Conservation (phyloP, 2,888 invertebrate genomes). For the Schizaphis graminum region DNA sequence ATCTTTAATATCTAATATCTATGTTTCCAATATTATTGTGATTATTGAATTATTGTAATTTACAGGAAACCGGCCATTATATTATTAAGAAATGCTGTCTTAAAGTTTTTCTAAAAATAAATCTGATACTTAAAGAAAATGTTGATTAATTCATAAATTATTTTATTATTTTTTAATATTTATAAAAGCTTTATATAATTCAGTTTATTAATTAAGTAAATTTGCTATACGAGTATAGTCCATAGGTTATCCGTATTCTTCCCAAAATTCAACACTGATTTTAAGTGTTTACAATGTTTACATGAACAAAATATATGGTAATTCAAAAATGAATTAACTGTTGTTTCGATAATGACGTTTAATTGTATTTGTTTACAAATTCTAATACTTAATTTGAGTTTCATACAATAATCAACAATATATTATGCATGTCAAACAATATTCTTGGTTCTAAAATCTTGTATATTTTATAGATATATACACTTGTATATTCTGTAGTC, state of each 20-base stretch:
- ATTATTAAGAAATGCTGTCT: background rate
- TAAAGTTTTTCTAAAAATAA: background rate
- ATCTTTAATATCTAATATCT: no score
- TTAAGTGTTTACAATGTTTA: background rate
- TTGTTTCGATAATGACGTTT: background rate
- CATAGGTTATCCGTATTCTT: background rate
- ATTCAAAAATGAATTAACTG: background rate
- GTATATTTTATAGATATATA: background rate
- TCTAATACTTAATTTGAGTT: background rate
- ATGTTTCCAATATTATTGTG: no score
- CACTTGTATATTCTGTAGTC: background rate
- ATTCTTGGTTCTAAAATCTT: conserved; percentile 1
- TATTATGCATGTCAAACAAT: background rate
- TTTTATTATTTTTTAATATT: background rate
- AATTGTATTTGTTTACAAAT: background rate
- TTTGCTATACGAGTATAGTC: no score
- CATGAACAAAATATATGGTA: background rate
- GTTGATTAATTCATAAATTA: background rate
- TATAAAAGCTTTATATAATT: background rate
- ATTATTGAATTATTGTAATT: no score
- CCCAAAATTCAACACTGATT: background rate
- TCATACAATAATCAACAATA: background rate
- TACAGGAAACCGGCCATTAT: no score
- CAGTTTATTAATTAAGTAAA: background rate
- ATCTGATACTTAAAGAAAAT: background rate